Percentiles rank a stretch among this genome's conserved stretches.
These are phyloP conservation scores for Cliona cf. orientalis DNA, from an alignment of 37 sponge, comb jelly and placozoan species.

Conservation along the genomic window DNA sequence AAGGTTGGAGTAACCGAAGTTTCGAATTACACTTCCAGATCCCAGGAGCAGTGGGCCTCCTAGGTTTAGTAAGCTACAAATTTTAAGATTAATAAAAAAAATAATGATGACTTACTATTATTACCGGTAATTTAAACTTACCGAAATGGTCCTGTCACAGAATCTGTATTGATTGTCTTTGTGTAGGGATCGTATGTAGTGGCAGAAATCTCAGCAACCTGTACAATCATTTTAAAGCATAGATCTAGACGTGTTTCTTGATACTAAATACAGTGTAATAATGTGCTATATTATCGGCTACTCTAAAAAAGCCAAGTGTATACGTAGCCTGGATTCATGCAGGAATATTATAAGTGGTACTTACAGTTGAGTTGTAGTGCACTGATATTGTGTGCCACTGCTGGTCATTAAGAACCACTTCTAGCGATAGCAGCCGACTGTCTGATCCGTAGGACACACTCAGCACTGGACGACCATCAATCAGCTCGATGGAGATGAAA, in stretches of 20 bases:
- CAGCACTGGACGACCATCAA: not conserved
- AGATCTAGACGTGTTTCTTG: no score
- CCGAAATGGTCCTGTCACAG: not conserved
- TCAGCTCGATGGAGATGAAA: constrained; percentile 41
- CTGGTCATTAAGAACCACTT: constrained; percentile 26
- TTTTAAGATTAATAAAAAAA: not conserved
- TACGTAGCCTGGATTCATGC: no score
- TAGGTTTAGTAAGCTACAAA: constrained; percentile 60
- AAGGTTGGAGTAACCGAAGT: constrained; percentile 6
- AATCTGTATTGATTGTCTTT: not conserved
- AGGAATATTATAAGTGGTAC: constrained; percentile 14
- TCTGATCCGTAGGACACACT: constrained; percentile 44
- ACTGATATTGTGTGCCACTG: constrained; percentile 56
- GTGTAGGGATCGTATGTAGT: constrained; percentile 39
- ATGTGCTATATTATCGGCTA: not conserved
- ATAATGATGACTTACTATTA: not conserved
- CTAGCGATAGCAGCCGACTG: not conserved
- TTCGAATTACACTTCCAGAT: not conserved
- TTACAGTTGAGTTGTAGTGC: constrained; percentile 52
- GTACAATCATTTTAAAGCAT: not conserved
- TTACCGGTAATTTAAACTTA: not conserved
- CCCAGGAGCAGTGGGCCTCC: constrained; percentile 66
- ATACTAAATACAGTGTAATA: not conserved
- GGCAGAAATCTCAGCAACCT: constrained; percentile 5
- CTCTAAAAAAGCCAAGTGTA: not conserved